These are phyloP conservation scores for Mythimna pallens DNA, from an alignment of 2,888 invertebrate genomes.

Conservation along the genomic window DNA sequence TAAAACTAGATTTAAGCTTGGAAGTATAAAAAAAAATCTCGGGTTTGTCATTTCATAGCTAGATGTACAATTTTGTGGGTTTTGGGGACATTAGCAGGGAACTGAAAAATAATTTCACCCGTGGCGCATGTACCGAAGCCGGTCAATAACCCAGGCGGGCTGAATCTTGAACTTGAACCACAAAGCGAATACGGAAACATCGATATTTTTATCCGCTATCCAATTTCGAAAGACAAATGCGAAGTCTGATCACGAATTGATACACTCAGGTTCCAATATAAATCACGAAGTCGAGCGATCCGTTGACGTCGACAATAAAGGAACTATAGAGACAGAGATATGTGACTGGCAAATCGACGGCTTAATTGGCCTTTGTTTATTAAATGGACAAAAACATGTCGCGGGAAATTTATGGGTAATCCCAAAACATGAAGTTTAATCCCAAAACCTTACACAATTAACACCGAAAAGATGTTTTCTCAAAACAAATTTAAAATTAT, in stretches of 20 bases:
- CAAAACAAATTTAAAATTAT: slow-evolving; percentile 33
- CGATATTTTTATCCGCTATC: slow-evolving; percentile 66
- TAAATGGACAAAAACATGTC: slow-evolving; percentile 28
- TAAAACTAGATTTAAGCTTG: background rate
- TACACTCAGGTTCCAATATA: slow-evolving; percentile 54
- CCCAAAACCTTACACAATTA: background rate
- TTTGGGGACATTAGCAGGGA: slow-evolving; percentile 62
- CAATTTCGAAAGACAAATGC: slow-evolving; percentile 72
- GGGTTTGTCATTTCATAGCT: slow-evolving; percentile 17
- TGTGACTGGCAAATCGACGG: slow-evolving; percentile 33
- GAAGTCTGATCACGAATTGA: slow-evolving; percentile 59
- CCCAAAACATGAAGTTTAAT: slow-evolving; percentile 27
- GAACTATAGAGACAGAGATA: slow-evolving; percentile 26
- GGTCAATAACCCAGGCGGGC: slow-evolving; percentile 84
- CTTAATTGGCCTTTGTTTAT: slow-evolving; percentile 42
- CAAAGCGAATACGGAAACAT: slow-evolving; percentile 74
- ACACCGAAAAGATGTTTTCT: slow-evolving; percentile 5
- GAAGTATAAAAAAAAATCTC: background rate
- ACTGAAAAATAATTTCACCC: slow-evolving; percentile 69
- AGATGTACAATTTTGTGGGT: slow-evolving; percentile 30
- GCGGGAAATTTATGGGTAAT: slow-evolving; percentile 30
- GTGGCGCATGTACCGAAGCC: slow-evolving; percentile 81
- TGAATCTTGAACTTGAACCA: slow-evolving; percentile 88
- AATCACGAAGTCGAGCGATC: slow-evolving; percentile 61
- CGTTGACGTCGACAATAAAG: slow-evolving; percentile 50